Evolutionary conservation across 2,888 invertebrate species (phyloP).

Genomic region (Tetramorium bicarinatum): DNA sequence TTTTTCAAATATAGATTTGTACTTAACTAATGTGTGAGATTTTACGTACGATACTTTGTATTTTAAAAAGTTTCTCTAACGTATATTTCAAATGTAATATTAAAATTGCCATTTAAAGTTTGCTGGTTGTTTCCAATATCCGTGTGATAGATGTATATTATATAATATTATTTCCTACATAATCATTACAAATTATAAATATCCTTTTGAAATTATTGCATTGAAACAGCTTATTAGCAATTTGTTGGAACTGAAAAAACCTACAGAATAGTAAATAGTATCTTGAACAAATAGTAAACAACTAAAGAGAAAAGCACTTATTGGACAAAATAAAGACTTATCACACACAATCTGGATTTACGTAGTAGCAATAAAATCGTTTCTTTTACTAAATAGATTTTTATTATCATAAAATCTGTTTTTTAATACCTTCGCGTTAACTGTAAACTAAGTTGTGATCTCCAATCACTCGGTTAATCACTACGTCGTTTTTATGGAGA

Average conservation of each 20-base stretch:
- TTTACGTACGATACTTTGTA: too few relatives aligned
- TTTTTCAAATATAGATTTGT: too few relatives aligned
- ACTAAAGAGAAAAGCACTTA: not conserved
- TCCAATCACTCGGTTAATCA: conserved; percentile 1
- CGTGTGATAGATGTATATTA: not conserved
- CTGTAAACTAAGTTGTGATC: not conserved
- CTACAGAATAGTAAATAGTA: not conserved
- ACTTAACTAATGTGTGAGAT: too few relatives aligned
- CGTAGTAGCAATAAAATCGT: not conserved
- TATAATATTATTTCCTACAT: conserved; percentile 11
- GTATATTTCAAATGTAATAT: conserved; percentile 1
- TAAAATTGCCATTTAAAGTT: not conserved
- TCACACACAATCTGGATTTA: not conserved
- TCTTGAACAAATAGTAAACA: not conserved
- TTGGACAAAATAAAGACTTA: not conserved
- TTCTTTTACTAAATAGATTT: not conserved
- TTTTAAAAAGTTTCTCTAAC: not conserved
- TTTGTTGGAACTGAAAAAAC: not conserved
- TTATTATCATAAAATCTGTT: conserved; percentile 16
- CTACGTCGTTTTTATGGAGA: not conserved
- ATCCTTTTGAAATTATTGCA: not conserved
- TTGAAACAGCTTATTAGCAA: conserved; percentile 1
- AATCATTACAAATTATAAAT: conserved; percentile 9
- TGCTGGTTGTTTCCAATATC: not conserved
- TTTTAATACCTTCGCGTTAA: conserved; percentile 14